Evolutionary conservation across 2,888 invertebrate genomes (phyloP).

Genomic region (Callimorpha dominula): DNA sequence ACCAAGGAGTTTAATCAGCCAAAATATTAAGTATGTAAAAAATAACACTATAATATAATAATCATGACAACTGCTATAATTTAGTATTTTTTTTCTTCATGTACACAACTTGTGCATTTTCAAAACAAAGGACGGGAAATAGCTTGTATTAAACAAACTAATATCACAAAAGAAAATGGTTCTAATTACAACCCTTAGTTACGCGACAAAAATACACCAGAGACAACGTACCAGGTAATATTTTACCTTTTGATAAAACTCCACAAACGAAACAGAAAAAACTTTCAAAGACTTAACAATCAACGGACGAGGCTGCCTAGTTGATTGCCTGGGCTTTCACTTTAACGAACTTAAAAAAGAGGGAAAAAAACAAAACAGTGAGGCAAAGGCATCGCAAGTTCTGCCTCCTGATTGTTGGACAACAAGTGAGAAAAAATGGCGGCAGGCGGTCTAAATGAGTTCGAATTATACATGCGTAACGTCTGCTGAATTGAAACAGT

Average conservation of each 20-base stretch:
- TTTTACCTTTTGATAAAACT: constrained; percentile 46
- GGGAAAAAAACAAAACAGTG: constrained; percentile 53
- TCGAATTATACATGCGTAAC: constrained; percentile 71
- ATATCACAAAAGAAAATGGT: constrained; percentile 30
- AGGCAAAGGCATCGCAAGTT: constrained; percentile 50
- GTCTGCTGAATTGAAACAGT: constrained; percentile 56
- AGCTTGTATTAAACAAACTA: constrained; percentile 28
- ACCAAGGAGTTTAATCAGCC: too few relatives aligned
- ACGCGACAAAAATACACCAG: constrained; percentile 33
- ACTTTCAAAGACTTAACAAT: constrained; percentile 55
- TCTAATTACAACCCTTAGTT: constrained; percentile 45
- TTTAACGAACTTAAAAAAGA: constrained; percentile 65
- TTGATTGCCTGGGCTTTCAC: constrained; percentile 59
- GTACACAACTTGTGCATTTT: constrained; percentile 1
- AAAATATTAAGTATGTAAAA: too few relatives aligned
- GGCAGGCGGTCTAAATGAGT: constrained; percentile 53
- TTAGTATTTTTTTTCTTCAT: constrained; percentile 4
- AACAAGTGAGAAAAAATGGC: constrained; percentile 53
- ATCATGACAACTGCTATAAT: not conserved
- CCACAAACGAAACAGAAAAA: constrained; percentile 42
- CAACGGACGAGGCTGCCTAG: constrained; percentile 51
- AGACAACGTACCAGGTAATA: constrained; percentile 45
- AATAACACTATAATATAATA: too few relatives aligned
- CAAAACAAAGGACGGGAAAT: not conserved
- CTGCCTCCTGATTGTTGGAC: constrained; percentile 56